These are phyloP conservation scores for Lepidurus packardi DNA, from an alignment of 1,140 invertebrate genomes.

Conservation along the genomic window DNA sequence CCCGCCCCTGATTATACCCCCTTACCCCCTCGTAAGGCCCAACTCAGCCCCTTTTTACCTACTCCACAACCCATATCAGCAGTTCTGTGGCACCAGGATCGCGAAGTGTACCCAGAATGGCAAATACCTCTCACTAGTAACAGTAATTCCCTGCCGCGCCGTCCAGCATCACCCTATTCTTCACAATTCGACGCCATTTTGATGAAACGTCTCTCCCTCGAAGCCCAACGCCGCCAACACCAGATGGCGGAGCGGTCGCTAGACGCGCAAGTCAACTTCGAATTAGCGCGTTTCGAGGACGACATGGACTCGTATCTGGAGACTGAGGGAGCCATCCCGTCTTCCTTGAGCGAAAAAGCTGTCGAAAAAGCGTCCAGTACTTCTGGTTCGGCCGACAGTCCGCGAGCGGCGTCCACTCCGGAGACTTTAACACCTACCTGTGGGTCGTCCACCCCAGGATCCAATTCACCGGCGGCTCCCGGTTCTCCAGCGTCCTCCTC, in stretches of 20 bases:
- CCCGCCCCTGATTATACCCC: constrained; percentile 34
- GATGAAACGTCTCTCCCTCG: constrained; percentile 32
- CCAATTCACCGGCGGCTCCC: constrained; percentile 8
- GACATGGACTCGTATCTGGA: constrained; percentile 35
- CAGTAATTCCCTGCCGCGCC: neutral
- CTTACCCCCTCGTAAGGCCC: constrained; percentile 25
- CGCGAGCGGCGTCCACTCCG: neutral
- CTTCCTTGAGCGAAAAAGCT: neutral
- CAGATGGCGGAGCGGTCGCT: constrained; percentile 26
- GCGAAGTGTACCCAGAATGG: neutral
- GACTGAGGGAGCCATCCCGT: neutral
- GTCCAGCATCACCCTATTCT: constrained; percentile 16
- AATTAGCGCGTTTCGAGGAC: constrained; percentile 33
- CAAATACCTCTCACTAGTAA: neutral
- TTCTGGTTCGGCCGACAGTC: neutral
- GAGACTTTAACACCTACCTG: neutral
- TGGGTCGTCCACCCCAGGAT: constrained; percentile 5
- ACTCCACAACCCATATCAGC: neutral
- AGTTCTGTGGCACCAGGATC: constrained; percentile 12
- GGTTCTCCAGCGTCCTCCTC: constrained; percentile 10
- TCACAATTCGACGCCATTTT: constrained; percentile 32
- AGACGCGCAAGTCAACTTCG: constrained; percentile 19
- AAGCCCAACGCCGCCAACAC: constrained; percentile 26
- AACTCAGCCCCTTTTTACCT: neutral
- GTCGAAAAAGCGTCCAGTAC: neutral